Conservation (phyloP, 2,888 invertebrate genomes). For the Nycteola revayana region DNA sequence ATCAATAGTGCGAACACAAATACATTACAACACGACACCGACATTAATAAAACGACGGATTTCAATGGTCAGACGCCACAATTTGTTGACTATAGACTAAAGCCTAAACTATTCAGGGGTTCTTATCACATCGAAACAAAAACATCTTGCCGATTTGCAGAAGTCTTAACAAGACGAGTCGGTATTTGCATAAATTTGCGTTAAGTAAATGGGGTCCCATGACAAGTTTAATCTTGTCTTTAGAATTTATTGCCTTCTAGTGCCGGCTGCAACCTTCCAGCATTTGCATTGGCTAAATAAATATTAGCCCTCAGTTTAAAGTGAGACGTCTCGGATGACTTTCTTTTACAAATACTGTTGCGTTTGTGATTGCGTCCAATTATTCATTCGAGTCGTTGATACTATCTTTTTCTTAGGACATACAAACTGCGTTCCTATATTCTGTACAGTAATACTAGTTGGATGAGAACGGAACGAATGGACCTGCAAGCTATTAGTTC, state of each 20-base stretch:
- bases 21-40: constrained; percentile 17
- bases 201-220: constrained; percentile 80
- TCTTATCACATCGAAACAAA: constrained; percentile 54
- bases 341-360: constrained; percentile 32
- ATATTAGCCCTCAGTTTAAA: constrained; percentile 61
- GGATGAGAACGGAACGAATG: too few species aligned
- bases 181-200: constrained; percentile 81
- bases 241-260: constrained; percentile 73
- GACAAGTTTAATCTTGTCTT: constrained; percentile 81
- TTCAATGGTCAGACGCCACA: constrained; percentile 35
- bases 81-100: constrained; percentile 38
- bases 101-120: constrained; percentile 38
- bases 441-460: too few species aligned
- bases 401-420: background rate
- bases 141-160: constrained; percentile 56
- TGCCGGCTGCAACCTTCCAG: constrained; percentile 55
- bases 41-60: constrained; percentile 27
- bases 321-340: constrained; percentile 39
- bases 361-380: constrained; percentile 13
- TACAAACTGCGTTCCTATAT: too few species aligned
- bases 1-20: constrained; percentile 13
- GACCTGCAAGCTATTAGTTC: too few species aligned
- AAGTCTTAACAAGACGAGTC: constrained; percentile 56
- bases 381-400: constrained; percentile 8
- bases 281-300: constrained; percentile 68